Conservation (phyloP, 2,797 vertebrate species). For the Macropodus opercularis region DNA sequence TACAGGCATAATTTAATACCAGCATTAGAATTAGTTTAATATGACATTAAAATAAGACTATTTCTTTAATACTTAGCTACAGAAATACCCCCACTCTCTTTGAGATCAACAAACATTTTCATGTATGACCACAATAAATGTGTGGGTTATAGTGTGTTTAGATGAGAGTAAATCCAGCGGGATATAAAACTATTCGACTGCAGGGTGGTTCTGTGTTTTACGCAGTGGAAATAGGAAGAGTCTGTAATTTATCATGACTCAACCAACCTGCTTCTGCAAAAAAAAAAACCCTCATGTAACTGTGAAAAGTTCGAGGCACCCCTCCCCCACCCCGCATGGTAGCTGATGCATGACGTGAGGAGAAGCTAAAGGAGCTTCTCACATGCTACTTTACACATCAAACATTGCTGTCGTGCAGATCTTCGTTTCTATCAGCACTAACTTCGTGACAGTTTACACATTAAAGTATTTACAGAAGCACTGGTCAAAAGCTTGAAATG, state of each 20-base stretch:
- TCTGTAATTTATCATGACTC: constrained; percentile 37
- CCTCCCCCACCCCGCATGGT: constrained; percentile 78
- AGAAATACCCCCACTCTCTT: neutral
- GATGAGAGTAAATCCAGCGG: neutral
- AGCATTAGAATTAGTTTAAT: neutral
- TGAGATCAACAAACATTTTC: neutral
- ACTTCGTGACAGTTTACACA: neutral
- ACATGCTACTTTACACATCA: constrained; percentile 3
- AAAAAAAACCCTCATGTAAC: constrained; percentile 58
- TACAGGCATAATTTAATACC: neutral
- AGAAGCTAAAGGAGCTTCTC: neutral
- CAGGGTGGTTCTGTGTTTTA: neutral
- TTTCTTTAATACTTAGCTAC: neutral
- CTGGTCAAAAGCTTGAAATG: neutral
- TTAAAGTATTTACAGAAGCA: neutral
- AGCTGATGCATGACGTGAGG: constrained; percentile 48
- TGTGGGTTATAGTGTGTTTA: neutral
- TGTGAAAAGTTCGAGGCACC: constrained; percentile 69
- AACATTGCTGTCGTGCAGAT: neutral
- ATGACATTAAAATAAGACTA: neutral
- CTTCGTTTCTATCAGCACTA: neutral
- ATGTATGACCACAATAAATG: neutral
- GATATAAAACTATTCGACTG: neutral
- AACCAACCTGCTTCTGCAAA: constrained; percentile 66
- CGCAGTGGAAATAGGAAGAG: constrained; percentile 39